Base-by-base conservation (phyloP, 2,797 vertebrate species). In the Amblyraja radiata region DNA sequence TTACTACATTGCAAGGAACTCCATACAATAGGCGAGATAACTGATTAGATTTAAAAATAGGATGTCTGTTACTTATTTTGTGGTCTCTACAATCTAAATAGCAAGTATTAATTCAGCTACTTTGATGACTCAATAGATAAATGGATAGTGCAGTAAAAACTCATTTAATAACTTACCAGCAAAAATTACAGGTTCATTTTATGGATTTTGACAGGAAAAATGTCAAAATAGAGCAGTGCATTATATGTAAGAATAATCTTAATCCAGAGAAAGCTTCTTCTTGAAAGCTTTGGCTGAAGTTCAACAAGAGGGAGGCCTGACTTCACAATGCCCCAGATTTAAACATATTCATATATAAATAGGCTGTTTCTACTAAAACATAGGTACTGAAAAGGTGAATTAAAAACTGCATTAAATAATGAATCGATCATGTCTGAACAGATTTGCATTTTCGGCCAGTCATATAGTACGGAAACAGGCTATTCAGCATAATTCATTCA, bases 11-110 rank as follows among this genome's bases (percentile, higher is more conserved):
- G 68, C 1, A 32, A 91, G 88, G 88, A 91, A 91, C 32, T 91
- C 36, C 46, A 36, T 71, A 90, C 88, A 90, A 74, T 91, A 63
- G 25, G 68, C 9, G 23, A 36, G 46, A 91, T 46, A 68, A 46
- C 68, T 90, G 88, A 91, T 73, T 46, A 91, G 68, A 92, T 74
- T 92, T 92, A 92, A 76, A 92, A 92, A 92, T 74, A 92, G 36
- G 90, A 92, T 92, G 90, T 73, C 90, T 71, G 90, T 23, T 92
- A n/a, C 10, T 54, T 92, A 65, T 25, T 88, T 92, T 74, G 36
- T 74, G 68, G 28, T 46, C 39, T 39, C 9, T 6, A 25, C 23
- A 91, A 46, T 39, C 65, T 73, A 91, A 91, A 73, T 73, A 91
- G 13, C 28, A 88, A 32, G 63, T 18, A 84, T 23, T 90, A 39